Conservation (phyloP, 2,797 vertebrate genomes). For the Alca torda region DNA sequence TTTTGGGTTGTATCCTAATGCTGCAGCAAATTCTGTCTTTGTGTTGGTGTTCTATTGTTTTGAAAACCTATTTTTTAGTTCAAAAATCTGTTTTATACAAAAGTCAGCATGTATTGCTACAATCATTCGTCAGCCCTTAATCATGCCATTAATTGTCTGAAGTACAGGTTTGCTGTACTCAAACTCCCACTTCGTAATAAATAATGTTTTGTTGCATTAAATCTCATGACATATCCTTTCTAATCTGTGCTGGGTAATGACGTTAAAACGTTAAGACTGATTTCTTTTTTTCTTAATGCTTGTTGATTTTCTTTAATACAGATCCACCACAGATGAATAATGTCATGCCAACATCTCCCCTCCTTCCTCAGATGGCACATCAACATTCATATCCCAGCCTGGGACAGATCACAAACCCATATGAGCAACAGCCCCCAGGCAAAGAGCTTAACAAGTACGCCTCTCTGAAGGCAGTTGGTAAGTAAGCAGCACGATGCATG, state of each 20-base stretch:
- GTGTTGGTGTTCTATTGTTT: neutral
- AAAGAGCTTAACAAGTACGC: constrained; percentile 97
- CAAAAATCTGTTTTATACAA: neutral
- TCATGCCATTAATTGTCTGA: neutral
- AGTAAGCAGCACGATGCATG: constrained; percentile 47
- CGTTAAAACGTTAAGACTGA: neutral
- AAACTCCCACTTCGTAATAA: neutral
- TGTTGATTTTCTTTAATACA: constrained; percentile 68
- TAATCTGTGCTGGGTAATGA: neutral
- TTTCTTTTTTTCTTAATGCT: neutral
- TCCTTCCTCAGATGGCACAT: constrained; percentile 89
- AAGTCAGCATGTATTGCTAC: neutral
- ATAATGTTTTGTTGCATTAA: neutral
- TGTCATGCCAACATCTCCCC: constrained; percentile 82
- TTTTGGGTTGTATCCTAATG: neutral
- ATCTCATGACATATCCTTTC: neutral
- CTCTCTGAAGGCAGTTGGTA: constrained; percentile 96
- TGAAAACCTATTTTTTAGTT: neutral
- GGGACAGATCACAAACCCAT: constrained; percentile 92
- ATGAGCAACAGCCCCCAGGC: constrained; percentile 90
- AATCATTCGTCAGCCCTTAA: neutral
- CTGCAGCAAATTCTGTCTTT: neutral
- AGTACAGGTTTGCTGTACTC: neutral
- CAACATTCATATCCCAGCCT: constrained; percentile 91
- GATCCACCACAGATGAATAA: constrained; percentile 93